Evolutionary conservation across 2,888 invertebrate genomes (phyloP), one percentile per base, ranked within the genome.

Genomic region (Pristionchus maxplancki): DNA sequence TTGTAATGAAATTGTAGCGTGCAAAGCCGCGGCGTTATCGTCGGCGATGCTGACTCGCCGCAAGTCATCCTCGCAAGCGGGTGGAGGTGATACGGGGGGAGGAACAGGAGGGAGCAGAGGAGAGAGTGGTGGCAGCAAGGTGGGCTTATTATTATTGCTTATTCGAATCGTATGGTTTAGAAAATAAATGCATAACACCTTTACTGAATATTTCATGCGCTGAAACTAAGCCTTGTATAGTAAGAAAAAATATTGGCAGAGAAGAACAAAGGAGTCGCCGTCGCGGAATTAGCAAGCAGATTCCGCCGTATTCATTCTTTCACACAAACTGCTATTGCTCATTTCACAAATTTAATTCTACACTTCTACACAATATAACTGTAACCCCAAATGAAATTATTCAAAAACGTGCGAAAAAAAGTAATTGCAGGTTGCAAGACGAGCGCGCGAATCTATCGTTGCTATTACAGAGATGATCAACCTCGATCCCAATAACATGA

Each of bases 1-100:
- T n/a, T n/a, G n/a, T n/a, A n/a, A n/a, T n/a, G n/a, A n/a, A 48
- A 48, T 58, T 84, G 20, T 91, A 92, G 93, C 92, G 88, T 91
- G 91, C 89, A 92, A 92, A 90, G 94, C 94, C 89, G 94, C 94
- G 67, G 92, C 92, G 71, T 92, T 93, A 90, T 93, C 93, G 88
- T 92, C 94, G 87, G 92, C 93, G 89, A 94, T 94, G 94, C 92
- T 94, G 90, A 93, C 93, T 67, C 91, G 93, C 78, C 91, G 93
- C 62, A 93, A 93, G 86, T 92, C 92, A 50, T 92, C 93, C 40
- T 88, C 91, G 67, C 90, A 91, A 28, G 81, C 89, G 17, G 71
- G 44, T 28, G 82, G 40, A n/a, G 84, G 85, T 17, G 40, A 40
- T 28, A 48, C 85, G 58, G 71, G 53, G 28, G 78, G 37, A 64